Base-by-base conservation (phyloP, 2,113 vertebrate species). In the Syrmaticus mikado region DNA sequence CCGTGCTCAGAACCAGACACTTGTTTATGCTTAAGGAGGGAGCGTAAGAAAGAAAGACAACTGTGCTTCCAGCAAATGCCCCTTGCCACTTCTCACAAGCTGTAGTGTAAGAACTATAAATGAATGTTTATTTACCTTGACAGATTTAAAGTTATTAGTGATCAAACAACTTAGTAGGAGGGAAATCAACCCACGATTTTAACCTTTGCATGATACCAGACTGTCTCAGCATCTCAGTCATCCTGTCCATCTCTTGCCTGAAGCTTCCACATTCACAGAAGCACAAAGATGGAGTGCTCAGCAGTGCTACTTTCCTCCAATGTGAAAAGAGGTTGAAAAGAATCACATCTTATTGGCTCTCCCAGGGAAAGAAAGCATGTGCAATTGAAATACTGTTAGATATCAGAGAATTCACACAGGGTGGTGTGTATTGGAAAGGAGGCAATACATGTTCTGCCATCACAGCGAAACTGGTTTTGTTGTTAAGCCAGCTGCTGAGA, bases 381-480 rank as follows among this genome's bases (percentile, higher is more conserved):
- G 60, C 28, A 90, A 57, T 27, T 73, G 85, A 43, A 88, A 28
- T 24, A 12, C 52, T 67, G 1, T 83, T 55, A 94, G 68, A 83
- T 80, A 88, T 83, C 80, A 93, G 76, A 72, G 68, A 78, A 67
- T 74, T 86, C 80, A 78, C 76, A 88, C 17, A 78, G 36, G 34
- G 76, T 13, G 10, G 19, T 75, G 68, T 77, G 20, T 83, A 74
- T 24, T 71, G 25, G 41, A 81, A 93, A 92, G 80, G 76, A 80
- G 57, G 65, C 65, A 81, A 11, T 43, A 80, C 67, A 25, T 71
- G 20, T 60, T 85, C 75, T 88, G 65, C 36, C 46, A 43, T 90
- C 34, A 66, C 17, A 16, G 22, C 5, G 32, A 48, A 66, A 93
- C 60, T 60, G 36, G 38, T 50, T 74, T 83, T 90, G n/a, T 83